Conservation (phyloP, 2,797 vertebrate species). For the Tenualosa ilisha region DNA sequence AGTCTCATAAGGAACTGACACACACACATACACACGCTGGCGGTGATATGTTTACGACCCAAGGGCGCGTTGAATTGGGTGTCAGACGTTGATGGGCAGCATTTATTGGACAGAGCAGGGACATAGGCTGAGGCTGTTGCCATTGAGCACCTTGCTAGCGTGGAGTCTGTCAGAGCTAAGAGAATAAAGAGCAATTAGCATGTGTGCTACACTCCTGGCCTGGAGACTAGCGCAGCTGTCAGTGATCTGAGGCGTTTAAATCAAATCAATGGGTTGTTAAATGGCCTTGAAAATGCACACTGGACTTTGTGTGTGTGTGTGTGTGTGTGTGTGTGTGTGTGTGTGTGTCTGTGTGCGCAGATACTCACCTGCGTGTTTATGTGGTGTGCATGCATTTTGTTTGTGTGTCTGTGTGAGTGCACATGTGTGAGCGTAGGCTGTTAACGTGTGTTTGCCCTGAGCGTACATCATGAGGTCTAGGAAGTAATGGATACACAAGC, state of each 20-base stretch:
- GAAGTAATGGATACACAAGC: neutral
- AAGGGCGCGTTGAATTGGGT: neutral
- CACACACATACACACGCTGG: neutral
- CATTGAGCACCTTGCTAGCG: neutral
- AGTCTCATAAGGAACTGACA: neutral
- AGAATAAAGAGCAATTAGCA: constrained; percentile 33
- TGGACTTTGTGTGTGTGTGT: neutral
- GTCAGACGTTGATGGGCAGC: neutral
- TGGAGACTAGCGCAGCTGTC: constrained; percentile 34
- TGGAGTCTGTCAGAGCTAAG: neutral
- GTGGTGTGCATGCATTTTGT: neutral
- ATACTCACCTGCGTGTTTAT: no score
- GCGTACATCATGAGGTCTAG: neutral
- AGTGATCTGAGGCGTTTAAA: constrained; percentile 31
- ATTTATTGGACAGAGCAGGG: neutral
- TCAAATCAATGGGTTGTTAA: constrained; percentile 29
- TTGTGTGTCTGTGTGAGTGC: constrained; percentile 6
- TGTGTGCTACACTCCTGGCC: constrained; percentile 13
- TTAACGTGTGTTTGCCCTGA: neutral
- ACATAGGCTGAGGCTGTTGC: neutral
- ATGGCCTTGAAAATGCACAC: constrained; percentile 10
- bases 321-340: neutral
- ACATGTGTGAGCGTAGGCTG: neutral
- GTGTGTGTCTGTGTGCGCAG: neutral
- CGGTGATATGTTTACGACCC: constrained; percentile 15